These are phyloP conservation scores for Phylloscopus collybita DNA, from an alignment of 2,797 vertebrate species.

Conservation along the genomic window DNA sequence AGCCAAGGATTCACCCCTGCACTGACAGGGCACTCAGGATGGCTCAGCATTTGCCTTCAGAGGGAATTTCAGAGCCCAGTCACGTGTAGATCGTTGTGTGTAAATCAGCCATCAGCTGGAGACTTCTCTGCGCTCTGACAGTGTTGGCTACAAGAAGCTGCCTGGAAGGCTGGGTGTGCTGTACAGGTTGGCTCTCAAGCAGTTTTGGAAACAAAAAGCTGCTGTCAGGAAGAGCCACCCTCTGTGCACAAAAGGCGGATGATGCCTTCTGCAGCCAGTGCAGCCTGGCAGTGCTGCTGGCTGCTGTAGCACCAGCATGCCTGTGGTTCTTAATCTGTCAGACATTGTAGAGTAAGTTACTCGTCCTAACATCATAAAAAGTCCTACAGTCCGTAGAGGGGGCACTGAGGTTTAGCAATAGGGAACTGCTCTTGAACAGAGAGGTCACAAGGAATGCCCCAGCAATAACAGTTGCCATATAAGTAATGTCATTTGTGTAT, in stretches of 20 bases:
- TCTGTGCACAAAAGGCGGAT: background rate
- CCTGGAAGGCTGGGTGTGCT: too few relatives aligned
- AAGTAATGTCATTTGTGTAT: background rate
- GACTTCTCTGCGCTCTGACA: background rate
- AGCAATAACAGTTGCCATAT: background rate
- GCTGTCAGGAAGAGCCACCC: background rate
- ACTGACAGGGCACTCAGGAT: background rate
- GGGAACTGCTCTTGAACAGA: background rate
- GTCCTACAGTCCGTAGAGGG: rapidly evolving
- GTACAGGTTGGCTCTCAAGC: too few relatives aligned
- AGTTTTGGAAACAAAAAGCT: too few relatives aligned
- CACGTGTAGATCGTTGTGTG: background rate
- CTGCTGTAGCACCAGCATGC: background rate
- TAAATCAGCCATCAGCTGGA: background rate
- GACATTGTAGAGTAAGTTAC: background rate
- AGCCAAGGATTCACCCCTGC: background rate
- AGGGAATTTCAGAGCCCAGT: background rate
- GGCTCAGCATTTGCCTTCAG: background rate
- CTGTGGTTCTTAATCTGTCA: background rate
- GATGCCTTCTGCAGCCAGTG: background rate
- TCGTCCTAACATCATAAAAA: background rate
- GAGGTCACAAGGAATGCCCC: background rate
- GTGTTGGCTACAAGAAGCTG: rapidly evolving
- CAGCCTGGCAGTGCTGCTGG: background rate
- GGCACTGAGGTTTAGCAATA: background rate